These are phyloP conservation scores for Dexiosoma caninum DNA, from an alignment of 2,888 invertebrate genomes.

Conservation along the genomic window DNA sequence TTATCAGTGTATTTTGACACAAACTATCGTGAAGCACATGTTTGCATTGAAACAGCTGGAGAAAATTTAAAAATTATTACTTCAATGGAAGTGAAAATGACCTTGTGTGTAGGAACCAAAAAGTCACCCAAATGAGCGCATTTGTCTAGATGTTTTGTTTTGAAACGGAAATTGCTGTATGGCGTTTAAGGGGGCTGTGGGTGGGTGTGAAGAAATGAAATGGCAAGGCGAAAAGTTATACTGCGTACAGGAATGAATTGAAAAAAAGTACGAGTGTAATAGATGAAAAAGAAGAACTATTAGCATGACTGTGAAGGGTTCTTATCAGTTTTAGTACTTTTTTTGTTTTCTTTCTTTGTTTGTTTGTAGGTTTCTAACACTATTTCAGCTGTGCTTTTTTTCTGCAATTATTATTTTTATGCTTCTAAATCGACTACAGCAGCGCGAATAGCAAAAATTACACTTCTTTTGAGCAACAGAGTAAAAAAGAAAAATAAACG, in stretches of 20 bases:
- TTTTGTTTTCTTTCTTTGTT: background rate
- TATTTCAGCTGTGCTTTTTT: background rate
- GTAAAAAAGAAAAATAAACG: background rate
- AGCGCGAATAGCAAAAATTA: conserved; percentile 8
- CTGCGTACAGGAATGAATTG: background rate
- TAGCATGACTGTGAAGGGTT: conserved; percentile 59
- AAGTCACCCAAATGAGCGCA: background rate
- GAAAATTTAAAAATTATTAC: background rate
- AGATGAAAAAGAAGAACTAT: conserved; percentile 53
- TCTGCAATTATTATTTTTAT: conserved; percentile 20
- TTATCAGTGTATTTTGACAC: no score
- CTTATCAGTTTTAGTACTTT: conserved; percentile 57
- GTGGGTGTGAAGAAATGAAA: conserved; percentile 4
- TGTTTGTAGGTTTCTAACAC: conserved; percentile 4
- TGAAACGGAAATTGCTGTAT: conserved; percentile 24
- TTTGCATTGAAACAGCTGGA: background rate
- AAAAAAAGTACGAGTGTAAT: conserved; percentile 14
- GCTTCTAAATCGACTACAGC: conserved; percentile 40
- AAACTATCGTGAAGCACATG: background rate
- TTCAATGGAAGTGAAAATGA: conserved; percentile 62
- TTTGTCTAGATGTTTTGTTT: background rate
- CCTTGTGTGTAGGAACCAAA: conserved; percentile 54
- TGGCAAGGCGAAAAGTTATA: conserved; percentile 25
- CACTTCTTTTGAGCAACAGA: conserved; percentile 10
- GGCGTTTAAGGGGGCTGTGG: conserved; percentile 24